Evolutionary conservation across 2,888 invertebrate species (phyloP).

Genomic region (Axea sp.): DNA sequence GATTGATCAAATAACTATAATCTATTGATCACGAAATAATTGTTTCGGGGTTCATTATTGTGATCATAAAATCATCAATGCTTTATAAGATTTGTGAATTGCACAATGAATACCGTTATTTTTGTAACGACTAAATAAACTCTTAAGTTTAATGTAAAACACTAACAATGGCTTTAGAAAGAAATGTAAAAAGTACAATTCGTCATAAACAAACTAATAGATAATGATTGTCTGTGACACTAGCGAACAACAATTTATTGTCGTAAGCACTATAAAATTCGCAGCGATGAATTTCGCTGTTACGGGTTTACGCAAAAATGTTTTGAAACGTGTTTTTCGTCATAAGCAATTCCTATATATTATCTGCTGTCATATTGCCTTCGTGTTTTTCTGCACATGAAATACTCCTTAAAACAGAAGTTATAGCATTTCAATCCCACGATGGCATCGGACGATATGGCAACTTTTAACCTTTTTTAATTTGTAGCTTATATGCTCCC

Average conservation of each 20-base stretch:
- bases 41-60: too few relatives aligned
- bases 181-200: too few relatives aligned
- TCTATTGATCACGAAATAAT: too few relatives aligned
- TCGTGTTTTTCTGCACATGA: slow-evolving; percentile 12
- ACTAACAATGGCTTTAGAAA: too few relatives aligned
- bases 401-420: slow-evolving; percentile 29
- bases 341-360: slow-evolving; percentile 22
- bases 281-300: neutral
- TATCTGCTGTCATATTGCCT: slow-evolving; percentile 6
- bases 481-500: slow-evolving; percentile 14
- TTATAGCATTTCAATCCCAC: slow-evolving; percentile 23
- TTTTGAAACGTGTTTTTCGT: neutral
- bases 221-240: slow-evolving; percentile 3
- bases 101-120: too few relatives aligned
- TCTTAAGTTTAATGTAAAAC: too few relatives aligned
- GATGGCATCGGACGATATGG: slow-evolving; percentile 25
- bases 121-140: too few relatives aligned
- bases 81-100: too few relatives aligned
- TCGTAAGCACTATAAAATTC: too few relatives aligned
- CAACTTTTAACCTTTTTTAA: slow-evolving; percentile 44
- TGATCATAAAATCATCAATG: too few relatives aligned
- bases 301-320: neutral
- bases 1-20: too few relatives aligned
- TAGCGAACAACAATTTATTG: neutral
- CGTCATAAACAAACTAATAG: too few relatives aligned